Percentiles rank a stretch among this genome's conserved stretches.
Evolutionary conservation across 2,888 invertebrate species (phyloP).

Genomic region (Drosophila nr. medialis): DNA sequence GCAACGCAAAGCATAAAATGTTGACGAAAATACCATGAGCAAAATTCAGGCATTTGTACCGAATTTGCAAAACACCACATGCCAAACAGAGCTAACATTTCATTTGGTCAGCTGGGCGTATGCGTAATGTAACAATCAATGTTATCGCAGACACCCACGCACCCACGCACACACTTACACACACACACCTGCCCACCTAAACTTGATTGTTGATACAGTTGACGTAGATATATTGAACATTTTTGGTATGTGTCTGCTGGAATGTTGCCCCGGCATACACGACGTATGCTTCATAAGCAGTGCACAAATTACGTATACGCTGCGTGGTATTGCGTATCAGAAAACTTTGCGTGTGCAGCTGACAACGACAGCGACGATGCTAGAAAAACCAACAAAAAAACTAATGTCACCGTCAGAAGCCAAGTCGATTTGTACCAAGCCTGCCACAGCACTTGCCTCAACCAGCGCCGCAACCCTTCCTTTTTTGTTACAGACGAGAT

Average conservation of each 20-base stretch:
- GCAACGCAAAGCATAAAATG: background rate
- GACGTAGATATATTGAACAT: conserved; percentile 45
- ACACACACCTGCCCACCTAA: background rate
- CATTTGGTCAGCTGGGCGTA: conserved; percentile 55
- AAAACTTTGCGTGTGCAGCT: conserved; percentile 33
- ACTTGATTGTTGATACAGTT: conserved; percentile 23
- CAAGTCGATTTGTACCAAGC: background rate
- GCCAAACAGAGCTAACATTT: conserved; percentile 21
- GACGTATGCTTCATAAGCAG: conserved; percentile 64
- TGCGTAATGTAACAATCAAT: conserved; percentile 61
- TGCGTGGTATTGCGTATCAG: conserved; percentile 1
- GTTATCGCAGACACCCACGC: conserved; percentile 18
- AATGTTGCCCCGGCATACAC: conserved; percentile 46
- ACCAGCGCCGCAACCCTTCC: background rate
- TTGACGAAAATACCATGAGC: background rate
- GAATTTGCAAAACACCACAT: conserved; percentile 14
- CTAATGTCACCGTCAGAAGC: conserved; percentile 10
- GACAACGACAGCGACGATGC: conserved; percentile 29
- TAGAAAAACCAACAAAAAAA: conserved; percentile 2
- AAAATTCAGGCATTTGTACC: conserved; percentile 23
- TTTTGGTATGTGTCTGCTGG: conserved; percentile 2
- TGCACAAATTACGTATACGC: conserved; percentile 61
- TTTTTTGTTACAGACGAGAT: background rate
- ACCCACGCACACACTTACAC: conserved; percentile 1
- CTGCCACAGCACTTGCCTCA: background rate